Evolutionary conservation across 2,113 vertebrate genomes (phyloP).

Genomic region (Struthio camelus): DNA sequence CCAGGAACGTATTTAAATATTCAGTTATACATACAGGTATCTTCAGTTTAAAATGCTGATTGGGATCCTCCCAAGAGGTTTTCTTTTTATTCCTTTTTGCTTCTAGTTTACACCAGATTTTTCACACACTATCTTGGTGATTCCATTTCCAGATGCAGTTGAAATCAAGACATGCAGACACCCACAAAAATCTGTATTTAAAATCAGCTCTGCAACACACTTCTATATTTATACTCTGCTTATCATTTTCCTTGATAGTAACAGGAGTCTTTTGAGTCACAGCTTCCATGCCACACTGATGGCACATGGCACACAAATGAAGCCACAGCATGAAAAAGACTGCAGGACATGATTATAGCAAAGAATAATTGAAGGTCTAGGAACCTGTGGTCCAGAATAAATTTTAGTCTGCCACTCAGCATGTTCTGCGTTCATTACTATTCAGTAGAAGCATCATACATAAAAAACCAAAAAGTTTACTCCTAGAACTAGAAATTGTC

Average conservation of each 20-base stretch:
- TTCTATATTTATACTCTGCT: constrained; percentile 8
- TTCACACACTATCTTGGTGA: background rate
- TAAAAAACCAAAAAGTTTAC: constrained; percentile 27
- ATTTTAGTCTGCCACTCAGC: constrained; percentile 11
- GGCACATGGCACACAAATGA: constrained; percentile 28
- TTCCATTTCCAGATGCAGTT: background rate
- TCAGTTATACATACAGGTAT: background rate
- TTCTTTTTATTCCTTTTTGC: background rate
- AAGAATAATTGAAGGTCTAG: constrained; percentile 45
- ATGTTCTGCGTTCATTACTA: constrained; percentile 6
- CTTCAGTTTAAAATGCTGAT: background rate
- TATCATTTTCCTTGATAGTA: background rate
- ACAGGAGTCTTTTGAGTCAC: background rate
- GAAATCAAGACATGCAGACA: background rate
- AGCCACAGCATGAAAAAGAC: constrained; percentile 30
- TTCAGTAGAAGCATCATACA: constrained; percentile 14
- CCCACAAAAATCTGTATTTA: background rate
- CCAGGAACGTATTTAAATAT: background rate
- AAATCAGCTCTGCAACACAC: background rate
- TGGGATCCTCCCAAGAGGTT: background rate
- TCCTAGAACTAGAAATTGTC: constrained; percentile 17
- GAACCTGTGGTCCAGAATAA: constrained; percentile 41
- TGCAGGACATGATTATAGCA: constrained; percentile 10
- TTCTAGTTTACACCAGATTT: background rate
- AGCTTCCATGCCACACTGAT: background rate